These are phyloP conservation scores for Lacanobia wlatinum DNA, from an alignment of 2,888 invertebrate species.

Conservation along the genomic window DNA sequence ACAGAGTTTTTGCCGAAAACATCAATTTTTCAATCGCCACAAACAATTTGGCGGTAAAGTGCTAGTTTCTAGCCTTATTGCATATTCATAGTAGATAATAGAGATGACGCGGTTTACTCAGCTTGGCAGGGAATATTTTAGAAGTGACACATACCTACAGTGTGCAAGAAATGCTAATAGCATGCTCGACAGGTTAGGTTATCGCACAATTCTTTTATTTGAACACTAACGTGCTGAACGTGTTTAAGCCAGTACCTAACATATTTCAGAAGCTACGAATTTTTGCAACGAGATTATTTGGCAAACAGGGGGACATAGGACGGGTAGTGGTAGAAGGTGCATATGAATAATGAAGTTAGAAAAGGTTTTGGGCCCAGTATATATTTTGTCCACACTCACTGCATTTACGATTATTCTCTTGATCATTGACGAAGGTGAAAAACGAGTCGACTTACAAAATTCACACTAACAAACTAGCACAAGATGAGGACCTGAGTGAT, in stretches of 20 bases:
- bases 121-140: slow-evolving; percentile 51
- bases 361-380: neutral
- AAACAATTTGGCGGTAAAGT: slow-evolving; percentile 21
- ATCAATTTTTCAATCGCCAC: neutral
- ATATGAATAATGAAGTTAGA: neutral
- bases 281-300: no score
- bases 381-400: neutral
- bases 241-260: neutral
- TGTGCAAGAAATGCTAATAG: slow-evolving; percentile 53
- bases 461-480: no score
- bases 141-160: slow-evolving; percentile 49
- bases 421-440: no score
- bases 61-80: slow-evolving; percentile 27
- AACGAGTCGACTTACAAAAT: no score
- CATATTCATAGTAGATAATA: slow-evolving; percentile 62
- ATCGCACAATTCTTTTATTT: slow-evolving; percentile 9
- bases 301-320: no score
- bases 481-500: neutral
- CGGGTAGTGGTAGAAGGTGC: no score
- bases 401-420: no score
- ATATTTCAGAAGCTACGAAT: neutral
- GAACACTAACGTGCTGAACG: slow-evolving; percentile 5
- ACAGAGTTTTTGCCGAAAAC: slow-evolving; percentile 28
- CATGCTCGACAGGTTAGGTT: slow-evolving; percentile 12
- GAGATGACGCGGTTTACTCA: slow-evolving; percentile 49